Evolutionary conservation across 2,888 invertebrate species (phyloP).

Genomic region (Chelonus formosanus): DNA sequence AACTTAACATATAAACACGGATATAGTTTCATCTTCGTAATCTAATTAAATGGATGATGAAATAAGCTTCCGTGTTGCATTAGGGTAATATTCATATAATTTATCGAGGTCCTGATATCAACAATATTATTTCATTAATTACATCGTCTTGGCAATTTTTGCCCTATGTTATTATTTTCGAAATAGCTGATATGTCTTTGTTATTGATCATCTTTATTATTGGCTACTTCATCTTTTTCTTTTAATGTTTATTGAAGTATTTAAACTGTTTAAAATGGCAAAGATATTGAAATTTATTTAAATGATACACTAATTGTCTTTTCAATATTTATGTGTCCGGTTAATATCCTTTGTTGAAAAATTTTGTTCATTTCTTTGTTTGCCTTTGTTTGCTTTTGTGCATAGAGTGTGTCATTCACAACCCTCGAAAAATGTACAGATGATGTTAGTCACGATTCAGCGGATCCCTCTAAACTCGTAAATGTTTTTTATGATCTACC

Average conservation of each 20-base stretch:
- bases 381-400: slow-evolving; percentile 1
- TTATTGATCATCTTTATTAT: too few relatives aligned
- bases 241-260: too few relatives aligned
- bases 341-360: neutral
- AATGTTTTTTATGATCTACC: slow-evolving; percentile 41
- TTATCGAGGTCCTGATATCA: slow-evolving; percentile 34
- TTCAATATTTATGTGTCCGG: neutral
- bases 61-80: slow-evolving; percentile 60
- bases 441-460: slow-evolving; percentile 43
- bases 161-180: neutral
- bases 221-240: too few relatives aligned
- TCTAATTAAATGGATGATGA: slow-evolving; percentile 52
- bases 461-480: slow-evolving; percentile 40
- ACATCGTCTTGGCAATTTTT: slow-evolving; percentile 1
- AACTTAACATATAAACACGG: slow-evolving; percentile 11
- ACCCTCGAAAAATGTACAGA: slow-evolving; percentile 25
- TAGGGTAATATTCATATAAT: slow-evolving; percentile 47
- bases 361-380: slow-evolving; percentile 1
- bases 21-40: slow-evolving; percentile 19
- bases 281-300: too few relatives aligned
- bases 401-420: slow-evolving; percentile 21
- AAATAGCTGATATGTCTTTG: neutral
- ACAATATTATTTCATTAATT: neutral
- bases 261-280: too few relatives aligned
- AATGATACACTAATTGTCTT: too few relatives aligned